Evolutionary conservation across 1,140 invertebrate species (phyloP).

Genomic region (Danaus melanippus): DNA sequence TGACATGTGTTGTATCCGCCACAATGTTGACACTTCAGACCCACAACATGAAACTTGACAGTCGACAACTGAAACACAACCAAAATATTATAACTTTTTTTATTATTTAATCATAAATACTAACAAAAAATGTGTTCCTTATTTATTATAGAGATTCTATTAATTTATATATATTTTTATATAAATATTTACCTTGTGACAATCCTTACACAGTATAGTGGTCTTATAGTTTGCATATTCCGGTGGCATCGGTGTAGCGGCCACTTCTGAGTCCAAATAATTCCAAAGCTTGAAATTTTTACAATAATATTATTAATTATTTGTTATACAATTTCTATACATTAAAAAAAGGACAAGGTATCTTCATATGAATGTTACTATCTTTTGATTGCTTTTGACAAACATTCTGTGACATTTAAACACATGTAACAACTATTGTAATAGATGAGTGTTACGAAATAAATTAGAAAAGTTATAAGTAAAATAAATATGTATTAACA

Average conservation of each 20-base stretch:
- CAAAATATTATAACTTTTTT: too few relatives aligned
- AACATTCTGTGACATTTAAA: too few relatives aligned
- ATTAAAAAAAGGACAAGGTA: neutral
- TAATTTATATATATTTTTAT: slow-evolving; percentile 5
- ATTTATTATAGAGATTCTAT: too few relatives aligned
- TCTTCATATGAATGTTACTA: neutral
- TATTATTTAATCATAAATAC: too few relatives aligned
- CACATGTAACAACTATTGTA: too few relatives aligned
- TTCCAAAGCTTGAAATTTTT: slow-evolving; percentile 78
- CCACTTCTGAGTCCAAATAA: slow-evolving; percentile 85
- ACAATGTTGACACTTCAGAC: slow-evolving; percentile 86
- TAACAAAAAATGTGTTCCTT: too few relatives aligned
- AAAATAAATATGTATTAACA: too few relatives aligned
- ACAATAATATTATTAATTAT: neutral
- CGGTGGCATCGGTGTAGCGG: slow-evolving; percentile 84
- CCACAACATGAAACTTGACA: slow-evolving; percentile 88
- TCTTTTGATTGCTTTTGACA: neutral
- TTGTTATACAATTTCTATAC: neutral
- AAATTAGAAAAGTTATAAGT: too few relatives aligned
- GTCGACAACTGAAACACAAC: slow-evolving; percentile 77
- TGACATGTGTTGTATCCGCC: slow-evolving; percentile 91
- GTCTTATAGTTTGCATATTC: slow-evolving; percentile 85
- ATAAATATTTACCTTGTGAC: slow-evolving; percentile 80
- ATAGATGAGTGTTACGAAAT: too few relatives aligned
- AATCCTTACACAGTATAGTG: slow-evolving; percentile 89